Evolutionary conservation across 2,113 vertebrate species (phyloP).

Genomic region (Zapus hudsonius): DNA sequence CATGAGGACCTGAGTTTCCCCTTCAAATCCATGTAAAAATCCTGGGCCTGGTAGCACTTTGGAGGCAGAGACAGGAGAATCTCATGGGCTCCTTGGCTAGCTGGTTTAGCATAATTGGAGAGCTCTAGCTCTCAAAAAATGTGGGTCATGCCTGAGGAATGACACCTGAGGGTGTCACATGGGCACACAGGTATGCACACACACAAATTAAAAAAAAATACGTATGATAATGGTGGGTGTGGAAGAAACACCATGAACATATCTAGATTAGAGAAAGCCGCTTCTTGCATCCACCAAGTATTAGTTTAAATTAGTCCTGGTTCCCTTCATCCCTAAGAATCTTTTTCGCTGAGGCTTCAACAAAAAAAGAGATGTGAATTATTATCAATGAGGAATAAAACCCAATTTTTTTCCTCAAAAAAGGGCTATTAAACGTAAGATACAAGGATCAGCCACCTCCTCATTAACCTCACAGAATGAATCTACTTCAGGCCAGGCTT

Average conservation of each 20-base stretch:
- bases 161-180: too few species aligned
- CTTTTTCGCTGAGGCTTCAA: slow-evolving; percentile 77
- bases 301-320: slow-evolving; percentile 72
- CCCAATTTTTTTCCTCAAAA: slow-evolving; percentile 49
- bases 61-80: too few species aligned
- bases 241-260: slow-evolving; percentile 64
- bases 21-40: too few species aligned
- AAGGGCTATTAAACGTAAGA: slow-evolving; percentile 83
- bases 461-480: slow-evolving; percentile 90
- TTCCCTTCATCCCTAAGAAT: slow-evolving; percentile 64
- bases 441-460: slow-evolving; percentile 86
- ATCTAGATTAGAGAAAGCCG: slow-evolving; percentile 73
- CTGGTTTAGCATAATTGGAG: too few species aligned
- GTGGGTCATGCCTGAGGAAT: too few species aligned
- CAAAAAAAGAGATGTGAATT: slow-evolving; percentile 71
- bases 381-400: slow-evolving; percentile 81
- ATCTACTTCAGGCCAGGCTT: slow-evolving; percentile 83
- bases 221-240: slow-evolving; percentile 69
- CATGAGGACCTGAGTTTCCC: too few species aligned
- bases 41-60: too few species aligned
- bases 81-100: too few species aligned
- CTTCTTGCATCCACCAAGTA: slow-evolving; percentile 54
- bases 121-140: too few species aligned
- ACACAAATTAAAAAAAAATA: neutral
- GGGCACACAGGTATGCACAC: too few species aligned